Conservation (phyloP, 2,113 vertebrate genomes). For the Nothocercus julius region DNA sequence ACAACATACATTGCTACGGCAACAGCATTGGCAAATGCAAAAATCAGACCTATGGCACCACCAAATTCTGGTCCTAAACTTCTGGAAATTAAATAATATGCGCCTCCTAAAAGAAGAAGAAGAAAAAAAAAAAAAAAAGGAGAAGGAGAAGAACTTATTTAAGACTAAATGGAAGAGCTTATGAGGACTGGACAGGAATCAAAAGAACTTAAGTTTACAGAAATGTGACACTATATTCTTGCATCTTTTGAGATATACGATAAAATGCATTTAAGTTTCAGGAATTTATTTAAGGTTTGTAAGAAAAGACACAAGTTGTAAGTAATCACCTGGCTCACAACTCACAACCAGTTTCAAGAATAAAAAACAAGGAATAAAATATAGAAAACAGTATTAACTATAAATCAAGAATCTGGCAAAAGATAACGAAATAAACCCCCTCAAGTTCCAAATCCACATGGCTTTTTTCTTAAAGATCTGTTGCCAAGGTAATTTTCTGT, state of each 20-base stretch:
- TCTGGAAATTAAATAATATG: conserved; percentile 97
- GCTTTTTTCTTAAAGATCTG: not conserved
- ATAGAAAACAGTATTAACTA: not conserved
- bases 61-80: conserved; percentile 98
- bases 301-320: not conserved
- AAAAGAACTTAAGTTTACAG: not conserved
- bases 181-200: not conserved
- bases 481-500: not conserved
- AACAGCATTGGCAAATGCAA: conserved; percentile 87
- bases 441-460: not conserved
- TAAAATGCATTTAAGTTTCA: not conserved
- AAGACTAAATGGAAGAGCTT: not conserved
- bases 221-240: not conserved
- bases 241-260: not conserved
- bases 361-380: not conserved
- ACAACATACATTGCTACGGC: conserved; percentile 99
- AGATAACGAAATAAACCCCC: not conserved
- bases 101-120: conserved; percentile 83
- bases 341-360: not conserved
- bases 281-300: not conserved
- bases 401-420: not conserved
- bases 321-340: not conserved
- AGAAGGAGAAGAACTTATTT: too few relatives aligned
- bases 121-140: not conserved
- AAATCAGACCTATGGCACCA: conserved; percentile 82